phyloP scores from a whole-genome alignment of 2,797 vertebrate genomes.

The Acestrorhynchus altus region DNA sequence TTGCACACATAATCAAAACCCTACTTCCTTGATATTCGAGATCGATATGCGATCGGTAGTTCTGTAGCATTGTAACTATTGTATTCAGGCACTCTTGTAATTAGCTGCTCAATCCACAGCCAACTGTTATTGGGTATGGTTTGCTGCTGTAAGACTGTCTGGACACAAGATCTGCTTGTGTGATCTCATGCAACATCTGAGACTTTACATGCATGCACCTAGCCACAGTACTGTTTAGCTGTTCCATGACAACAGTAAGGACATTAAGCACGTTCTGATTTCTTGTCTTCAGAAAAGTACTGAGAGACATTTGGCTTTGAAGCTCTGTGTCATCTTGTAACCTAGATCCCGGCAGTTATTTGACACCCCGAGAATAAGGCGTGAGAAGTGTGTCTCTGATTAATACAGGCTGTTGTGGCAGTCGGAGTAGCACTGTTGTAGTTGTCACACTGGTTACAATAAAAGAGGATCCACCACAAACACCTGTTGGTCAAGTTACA shows the following conservation, averaged over 20 bases:
- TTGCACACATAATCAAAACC: constrained; percentile 24
- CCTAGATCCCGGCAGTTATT: constrained; percentile 42
- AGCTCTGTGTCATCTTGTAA: constrained; percentile 10
- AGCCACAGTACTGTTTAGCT: not conserved
- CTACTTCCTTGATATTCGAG: constrained; percentile 6
- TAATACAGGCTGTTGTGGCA: constrained; percentile 10
- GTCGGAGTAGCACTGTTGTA: not conserved
- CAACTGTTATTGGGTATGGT: not conserved
- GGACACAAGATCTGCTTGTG: not conserved
- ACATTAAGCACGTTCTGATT: not conserved
- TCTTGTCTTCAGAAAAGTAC: constrained; percentile 1
- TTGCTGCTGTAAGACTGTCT: not conserved
- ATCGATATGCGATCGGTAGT: constrained; percentile 17
- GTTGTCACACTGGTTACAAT: not conserved
- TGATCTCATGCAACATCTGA: not conserved
- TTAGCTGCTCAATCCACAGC: not conserved
- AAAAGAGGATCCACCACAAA: constrained; percentile 35
- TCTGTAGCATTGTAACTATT: not conserved
- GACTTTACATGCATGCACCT: not conserved
- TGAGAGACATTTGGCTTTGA: constrained; percentile 27
- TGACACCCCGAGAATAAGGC: constrained; percentile 45
- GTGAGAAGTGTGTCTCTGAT: constrained; percentile 19
- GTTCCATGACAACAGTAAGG: not conserved
- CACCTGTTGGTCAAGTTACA: constrained; percentile 52
- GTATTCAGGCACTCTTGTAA: not conserved